These are phyloP conservation scores for Craniophora ligustri DNA, from an alignment of 2,888 invertebrate species.

Conservation along the genomic window DNA sequence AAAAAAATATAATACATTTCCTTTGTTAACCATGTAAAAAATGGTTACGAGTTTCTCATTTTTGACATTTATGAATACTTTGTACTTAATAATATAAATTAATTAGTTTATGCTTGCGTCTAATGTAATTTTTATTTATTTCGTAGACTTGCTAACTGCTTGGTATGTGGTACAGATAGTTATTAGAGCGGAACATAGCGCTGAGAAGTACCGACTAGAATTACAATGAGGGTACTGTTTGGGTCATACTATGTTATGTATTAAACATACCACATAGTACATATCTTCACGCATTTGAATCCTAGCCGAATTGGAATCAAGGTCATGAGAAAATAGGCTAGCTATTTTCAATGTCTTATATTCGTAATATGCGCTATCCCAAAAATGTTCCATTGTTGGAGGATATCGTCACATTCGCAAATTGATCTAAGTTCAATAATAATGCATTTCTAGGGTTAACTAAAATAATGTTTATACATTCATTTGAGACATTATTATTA, in stretches of 20 bases:
- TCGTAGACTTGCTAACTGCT: slow-evolving; percentile 1
- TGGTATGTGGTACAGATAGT: slow-evolving; percentile 8
- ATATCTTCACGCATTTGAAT: not conserved
- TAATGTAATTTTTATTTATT: not conserved
- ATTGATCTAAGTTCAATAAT: too few relatives aligned
- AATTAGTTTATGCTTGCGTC: not conserved
- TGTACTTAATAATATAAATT: not conserved
- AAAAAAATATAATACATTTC: too few relatives aligned
- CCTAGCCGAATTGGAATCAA: not conserved
- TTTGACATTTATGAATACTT: not conserved
- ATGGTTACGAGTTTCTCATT: slow-evolving; percentile 1
- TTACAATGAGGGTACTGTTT: slow-evolving; percentile 29
- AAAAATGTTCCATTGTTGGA: too few relatives aligned
- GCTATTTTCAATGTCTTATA: not conserved
- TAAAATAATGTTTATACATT: too few relatives aligned
- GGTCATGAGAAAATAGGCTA: not conserved
- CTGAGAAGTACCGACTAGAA: slow-evolving; percentile 29
- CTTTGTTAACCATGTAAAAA: not conserved
- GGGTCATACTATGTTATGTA: slow-evolving; percentile 18
- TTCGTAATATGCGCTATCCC: not conserved
- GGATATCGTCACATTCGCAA: too few relatives aligned
- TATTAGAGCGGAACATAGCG: slow-evolving; percentile 37
- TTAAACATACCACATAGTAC: not conserved
- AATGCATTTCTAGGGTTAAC: too few relatives aligned
- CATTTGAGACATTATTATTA: too few relatives aligned